Base-by-base conservation (phyloP, 2,888 invertebrate species). In the Xanthia togata region DNA sequence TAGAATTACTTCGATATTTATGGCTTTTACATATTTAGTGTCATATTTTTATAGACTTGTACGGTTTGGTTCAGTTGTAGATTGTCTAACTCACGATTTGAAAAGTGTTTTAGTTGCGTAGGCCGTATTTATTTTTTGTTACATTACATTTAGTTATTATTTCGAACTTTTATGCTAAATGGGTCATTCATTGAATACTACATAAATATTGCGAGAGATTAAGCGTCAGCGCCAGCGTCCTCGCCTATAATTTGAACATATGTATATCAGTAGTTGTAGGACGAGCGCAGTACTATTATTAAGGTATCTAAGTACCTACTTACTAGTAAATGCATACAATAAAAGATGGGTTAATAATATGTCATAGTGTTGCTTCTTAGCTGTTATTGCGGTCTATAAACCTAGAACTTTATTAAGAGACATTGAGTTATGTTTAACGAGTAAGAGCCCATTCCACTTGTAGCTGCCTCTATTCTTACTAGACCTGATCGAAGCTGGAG, bases 1-100 rank as follows among this genome's bases (percentile, higher is more conserved):
- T 78, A 70, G 71, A 85, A 64, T 80, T 81, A 77, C 77, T 65
- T 53, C 4, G 60, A 77, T 75, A 82, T 71, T 71, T 82, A 76
- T 44, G 67, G n/a, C 35, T 71, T 74, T 79, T 76, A 26, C 55
- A 65, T 69, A 74, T 70, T 68, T 38, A 63, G 63, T 79, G 67
- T 74, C 73, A 65, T 76, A 74, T 73, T 76, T 76, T 84, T 73
- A 84, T 31, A 20, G 53, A 65, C 44, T 57, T 70, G 35, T 44
- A 38, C 14, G 44, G 62, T 60, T 76, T 59, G 17, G 20, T 8
- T 38, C 35, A 38, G 67, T 20, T 70, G 38, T 14, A 75, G 70
- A 53, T 55, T 59, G 44, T 67, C 9, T 70, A 62, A 38, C 50
- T n/a, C n/a, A 38, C 9, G 35, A 69, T 38, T 4, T 14, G 26